Base-by-base conservation (phyloP, 2,797 vertebrate genomes). In the Poeciliopsis paucimaculata region DNA sequence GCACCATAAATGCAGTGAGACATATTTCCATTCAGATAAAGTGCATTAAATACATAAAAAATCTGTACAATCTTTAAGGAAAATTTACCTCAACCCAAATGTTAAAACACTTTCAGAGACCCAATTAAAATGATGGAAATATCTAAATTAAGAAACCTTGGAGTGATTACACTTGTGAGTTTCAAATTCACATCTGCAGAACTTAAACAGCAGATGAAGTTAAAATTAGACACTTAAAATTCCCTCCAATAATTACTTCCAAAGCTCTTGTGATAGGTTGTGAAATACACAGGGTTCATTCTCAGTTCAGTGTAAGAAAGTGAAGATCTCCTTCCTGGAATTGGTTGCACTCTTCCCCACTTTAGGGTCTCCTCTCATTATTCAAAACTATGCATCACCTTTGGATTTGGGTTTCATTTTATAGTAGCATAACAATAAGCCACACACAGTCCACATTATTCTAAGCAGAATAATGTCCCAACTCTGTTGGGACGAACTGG, bases 271-370 rank as follows among this genome's bases (percentile, higher is more conserved):
- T 31, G 28, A 13, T 2, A 23, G 46, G 46, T 9, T 53, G 39
- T 74, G 0, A 60, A 73, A 79, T 36, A 55, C 72, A 20, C 0
- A 18, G n/a, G 26, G 82, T 90, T 91, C 88, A 80, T 4, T 64
- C 64, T 57, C 46, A 81, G 72, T 79, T 86, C 82, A 76, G 73
- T 31, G 55, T 68, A 55, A 47, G 26, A 73, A 82, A 6, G 31
- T 13, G 57, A 31, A 31, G 28, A 18, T 64, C 62, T 64, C 62
- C 13, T 20, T 64, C 62, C 62, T 64, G 62, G 31, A 64, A 39
- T 39, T 13, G 39, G 34, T 11, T 66, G 34, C 16, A 23, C 62
- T 2, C 7, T 66, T 36, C 18, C 34, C 18, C 16, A 20, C 34
- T 66, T 66, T 23, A 39, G 18, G 62, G 62, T 66, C 9, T 36